A percentile compares a stretch with the other conserved stretches of the same genome.
Evolutionary conservation across 2,888 invertebrate species (phyloP).

Genomic region (Enchytraeus crypticus): DNA sequence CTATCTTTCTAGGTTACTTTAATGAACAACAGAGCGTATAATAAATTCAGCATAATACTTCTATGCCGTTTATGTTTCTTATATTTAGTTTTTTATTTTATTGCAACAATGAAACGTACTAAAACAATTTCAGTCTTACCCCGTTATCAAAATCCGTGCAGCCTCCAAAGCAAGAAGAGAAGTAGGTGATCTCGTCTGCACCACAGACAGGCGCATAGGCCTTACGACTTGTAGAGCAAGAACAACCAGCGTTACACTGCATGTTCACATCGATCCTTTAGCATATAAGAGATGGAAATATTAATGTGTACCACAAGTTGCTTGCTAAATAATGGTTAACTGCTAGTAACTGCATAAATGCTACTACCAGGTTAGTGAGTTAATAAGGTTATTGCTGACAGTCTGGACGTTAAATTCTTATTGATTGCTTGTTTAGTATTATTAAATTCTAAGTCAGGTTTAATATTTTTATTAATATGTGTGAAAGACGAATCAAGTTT

Average conservation of each 20-base stretch:
- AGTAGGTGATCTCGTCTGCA: conserved; percentile 19
- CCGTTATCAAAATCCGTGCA: conserved; percentile 11
- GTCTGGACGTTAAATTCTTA: too few species aligned
- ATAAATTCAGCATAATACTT: too few species aligned
- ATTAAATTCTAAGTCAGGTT: background rate
- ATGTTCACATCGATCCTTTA: conserved; percentile 13
- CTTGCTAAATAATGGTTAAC: too few species aligned
- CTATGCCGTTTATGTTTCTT: too few species aligned
- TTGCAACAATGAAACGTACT: too few species aligned
- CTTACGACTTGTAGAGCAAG: conserved; percentile 11
- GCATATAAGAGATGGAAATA: background rate
- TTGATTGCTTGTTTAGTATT: background rate
- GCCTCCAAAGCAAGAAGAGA: conserved; percentile 24
- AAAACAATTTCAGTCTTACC: conserved; percentile 3
- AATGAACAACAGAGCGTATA: too few species aligned
- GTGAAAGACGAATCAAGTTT: background rate
- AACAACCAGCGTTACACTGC: conserved; percentile 15
- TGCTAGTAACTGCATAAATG: too few species aligned
- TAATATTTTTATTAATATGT: background rate
- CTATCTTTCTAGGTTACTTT: too few species aligned
- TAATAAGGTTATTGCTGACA: too few species aligned
- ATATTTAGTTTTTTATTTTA: too few species aligned
- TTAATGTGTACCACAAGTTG: background rate
- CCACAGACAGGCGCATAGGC: conserved; percentile 19
- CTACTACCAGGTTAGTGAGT: too few species aligned